Percentiles rank a stretch among this genome's conserved stretches.
These are phyloP conservation scores for Chlorodrepanis virens DNA, from an alignment of 2,113 vertebrate species.

Conservation along the genomic window DNA sequence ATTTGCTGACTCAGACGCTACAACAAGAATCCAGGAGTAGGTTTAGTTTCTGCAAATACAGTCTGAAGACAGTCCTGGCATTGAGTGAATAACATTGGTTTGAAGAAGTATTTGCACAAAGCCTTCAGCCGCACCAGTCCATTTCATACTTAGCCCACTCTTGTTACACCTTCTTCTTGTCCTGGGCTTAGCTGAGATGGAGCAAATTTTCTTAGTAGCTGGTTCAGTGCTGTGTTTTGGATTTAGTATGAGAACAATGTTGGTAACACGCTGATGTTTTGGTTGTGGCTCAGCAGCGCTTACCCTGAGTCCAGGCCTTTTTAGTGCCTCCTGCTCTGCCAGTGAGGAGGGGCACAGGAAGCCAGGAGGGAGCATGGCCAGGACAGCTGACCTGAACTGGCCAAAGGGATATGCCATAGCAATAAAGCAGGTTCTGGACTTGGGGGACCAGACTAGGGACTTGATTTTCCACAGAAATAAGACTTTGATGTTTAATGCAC, in stretches of 20 bases:
- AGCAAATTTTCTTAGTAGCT: neutral
- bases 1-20: neutral
- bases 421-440: neutral
- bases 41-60: neutral
- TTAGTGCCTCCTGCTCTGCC: rapidly evolving
- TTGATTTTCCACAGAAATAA: neutral
- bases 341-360: neutral
- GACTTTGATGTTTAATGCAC: neutral
- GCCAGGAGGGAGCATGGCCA: neutral
- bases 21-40: neutral
- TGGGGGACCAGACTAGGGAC: neutral
- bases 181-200: neutral
- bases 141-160: neutral
- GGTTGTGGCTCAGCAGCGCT: neutral
- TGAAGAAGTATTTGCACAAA: neutral
- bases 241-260: neutral
- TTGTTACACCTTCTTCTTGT: neutral
- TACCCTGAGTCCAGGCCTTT: neutral
- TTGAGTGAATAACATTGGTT: neutral
- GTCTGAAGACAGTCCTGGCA: neutral
- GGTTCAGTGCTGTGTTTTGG: neutral
- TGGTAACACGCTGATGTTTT: neutral
- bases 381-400: neutral
- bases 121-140: neutral
- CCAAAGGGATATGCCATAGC: neutral